A percentile compares a stretch with the other conserved stretches of the same genome.
Evolutionary conservation across 2,797 vertebrate genomes (phyloP).

Genomic region (Merluccius polli): DNA sequence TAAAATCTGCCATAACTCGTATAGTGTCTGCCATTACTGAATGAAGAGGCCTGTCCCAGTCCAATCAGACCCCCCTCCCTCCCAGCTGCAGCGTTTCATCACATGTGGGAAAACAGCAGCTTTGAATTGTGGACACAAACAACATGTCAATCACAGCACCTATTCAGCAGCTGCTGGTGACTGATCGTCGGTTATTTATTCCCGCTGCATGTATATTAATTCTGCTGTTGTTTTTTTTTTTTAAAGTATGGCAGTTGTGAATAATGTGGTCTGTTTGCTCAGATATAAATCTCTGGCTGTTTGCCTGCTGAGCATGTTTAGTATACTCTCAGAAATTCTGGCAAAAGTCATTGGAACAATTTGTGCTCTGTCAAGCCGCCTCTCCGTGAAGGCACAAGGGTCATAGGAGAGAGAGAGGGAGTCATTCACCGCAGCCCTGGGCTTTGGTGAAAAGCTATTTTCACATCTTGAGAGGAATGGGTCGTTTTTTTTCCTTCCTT

Average conservation of each 20-base stretch:
- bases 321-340: neutral
- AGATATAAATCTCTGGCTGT: neutral
- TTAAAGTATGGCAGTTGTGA: neutral
- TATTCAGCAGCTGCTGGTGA: neutral
- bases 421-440: slow-evolving; percentile 14
- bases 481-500: slow-evolving; percentile 23
- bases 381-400: neutral
- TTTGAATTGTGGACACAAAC: no score
- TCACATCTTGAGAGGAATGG: slow-evolving; percentile 28
- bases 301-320: neutral
- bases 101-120: no score
- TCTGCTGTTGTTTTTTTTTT: neutral
- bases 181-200: neutral
- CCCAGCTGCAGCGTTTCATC: no score
- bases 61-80: no score
- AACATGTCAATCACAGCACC: no score
- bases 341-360: neutral
- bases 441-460: slow-evolving; percentile 32
- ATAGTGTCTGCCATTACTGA: no score
- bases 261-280: neutral
- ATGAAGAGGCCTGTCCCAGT: no score
- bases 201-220: neutral
- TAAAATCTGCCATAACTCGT: no score
- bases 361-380: neutral
- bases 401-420: slow-evolving; percentile 20